Conservation (phyloP, 2,797 vertebrate genomes). For the Eulemur rubriventer region DNA sequence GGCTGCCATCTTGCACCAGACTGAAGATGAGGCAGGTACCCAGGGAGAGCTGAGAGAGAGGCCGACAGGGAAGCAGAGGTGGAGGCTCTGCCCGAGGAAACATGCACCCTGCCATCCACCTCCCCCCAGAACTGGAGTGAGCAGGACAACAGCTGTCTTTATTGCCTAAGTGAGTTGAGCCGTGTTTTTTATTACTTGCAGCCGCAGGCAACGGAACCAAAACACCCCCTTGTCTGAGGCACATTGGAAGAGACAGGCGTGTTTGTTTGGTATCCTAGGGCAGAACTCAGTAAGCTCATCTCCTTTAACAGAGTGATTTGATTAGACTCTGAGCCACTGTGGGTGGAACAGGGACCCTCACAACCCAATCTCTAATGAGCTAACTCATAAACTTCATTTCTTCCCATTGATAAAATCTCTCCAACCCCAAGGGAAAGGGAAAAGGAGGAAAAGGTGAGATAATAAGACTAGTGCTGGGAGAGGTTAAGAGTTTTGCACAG, state of each 20-base stretch:
- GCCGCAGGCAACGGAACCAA: background rate
- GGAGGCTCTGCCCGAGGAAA: background rate
- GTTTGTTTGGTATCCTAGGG: background rate
- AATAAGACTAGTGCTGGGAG: background rate
- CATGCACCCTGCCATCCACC: accelerated
- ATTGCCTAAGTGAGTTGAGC: background rate
- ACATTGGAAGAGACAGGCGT: background rate
- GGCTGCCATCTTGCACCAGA: background rate
- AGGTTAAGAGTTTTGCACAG: background rate
- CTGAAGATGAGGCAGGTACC: background rate
- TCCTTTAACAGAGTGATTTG: background rate
- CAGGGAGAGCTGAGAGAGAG: background rate
- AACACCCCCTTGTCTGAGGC: background rate
- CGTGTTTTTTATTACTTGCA: background rate
- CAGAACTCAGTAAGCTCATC: background rate
- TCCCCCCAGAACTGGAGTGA: background rate
- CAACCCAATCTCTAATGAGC: background rate
- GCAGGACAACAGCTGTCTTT: background rate
- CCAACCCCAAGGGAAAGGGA: background rate
- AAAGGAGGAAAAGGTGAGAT: background rate
- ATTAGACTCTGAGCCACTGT: background rate
- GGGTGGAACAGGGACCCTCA: background rate
- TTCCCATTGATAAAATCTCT: background rate
- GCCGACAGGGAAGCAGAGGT: background rate
- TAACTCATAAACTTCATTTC: background rate